phyloP scores from a whole-genome alignment of 2,888 invertebrate genomes.

The Epinotia bilunana region DNA sequence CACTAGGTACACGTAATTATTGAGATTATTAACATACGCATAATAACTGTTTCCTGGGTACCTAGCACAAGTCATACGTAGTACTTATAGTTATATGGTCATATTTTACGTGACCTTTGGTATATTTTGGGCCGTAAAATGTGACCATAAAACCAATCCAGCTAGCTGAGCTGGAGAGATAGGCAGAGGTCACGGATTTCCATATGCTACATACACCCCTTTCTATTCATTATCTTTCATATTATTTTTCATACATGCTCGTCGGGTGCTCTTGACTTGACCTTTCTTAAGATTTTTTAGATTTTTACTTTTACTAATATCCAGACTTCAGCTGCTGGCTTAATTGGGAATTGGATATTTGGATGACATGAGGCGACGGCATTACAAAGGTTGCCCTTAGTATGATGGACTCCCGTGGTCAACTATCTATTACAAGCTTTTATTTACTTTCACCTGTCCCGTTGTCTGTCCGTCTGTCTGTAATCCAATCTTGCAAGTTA shows the following conservation, averaged over 20 bases:
- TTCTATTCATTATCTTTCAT: neutral
- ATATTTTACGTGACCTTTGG: no score
- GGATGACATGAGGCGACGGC: neutral
- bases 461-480: no score
- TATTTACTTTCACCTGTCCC: no score
- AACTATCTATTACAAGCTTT: no score
- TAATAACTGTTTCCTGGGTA: neutral
- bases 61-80: no score
- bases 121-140: no score
- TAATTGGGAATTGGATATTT: neutral
- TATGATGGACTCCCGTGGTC: no score
- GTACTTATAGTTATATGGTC: no score
- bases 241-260: neutral
- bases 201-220: neutral
- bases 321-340: neutral
- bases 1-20: neutral
- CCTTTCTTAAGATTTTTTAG: neutral
- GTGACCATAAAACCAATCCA: no score
- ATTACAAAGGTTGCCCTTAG: neutral
- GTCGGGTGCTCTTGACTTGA: neutral
- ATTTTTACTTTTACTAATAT: constrained; percentile 3
- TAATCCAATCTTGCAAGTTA: no score
- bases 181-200: neutral
- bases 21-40: neutral
- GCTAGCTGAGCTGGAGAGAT: neutral